A percentile compares a stretch with the other conserved stretches of the same genome.
These are phyloP conservation scores for Loxodonta africana DNA, from an alignment of 2,113 vertebrate species.

Conservation along the genomic window DNA sequence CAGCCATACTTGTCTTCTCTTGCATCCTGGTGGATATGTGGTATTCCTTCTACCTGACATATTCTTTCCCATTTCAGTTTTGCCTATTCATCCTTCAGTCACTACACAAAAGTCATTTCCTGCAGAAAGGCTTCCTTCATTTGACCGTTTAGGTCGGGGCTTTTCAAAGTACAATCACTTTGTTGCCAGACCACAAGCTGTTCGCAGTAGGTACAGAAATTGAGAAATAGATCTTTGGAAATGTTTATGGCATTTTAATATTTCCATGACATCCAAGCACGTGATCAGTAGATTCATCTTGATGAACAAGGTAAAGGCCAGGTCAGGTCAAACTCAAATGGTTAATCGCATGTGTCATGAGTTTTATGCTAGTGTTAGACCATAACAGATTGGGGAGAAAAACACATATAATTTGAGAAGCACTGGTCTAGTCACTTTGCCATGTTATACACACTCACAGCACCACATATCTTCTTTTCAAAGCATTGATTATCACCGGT, in stretches of 20 bases:
- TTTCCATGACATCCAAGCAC: background rate
- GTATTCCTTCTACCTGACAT: background rate
- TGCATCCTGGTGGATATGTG: too few species aligned
- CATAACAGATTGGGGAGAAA: background rate
- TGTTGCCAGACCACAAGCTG: background rate
- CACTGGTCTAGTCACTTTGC: background rate
- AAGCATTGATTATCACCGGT: background rate
- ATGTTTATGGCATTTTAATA: background rate
- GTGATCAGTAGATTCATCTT: background rate
- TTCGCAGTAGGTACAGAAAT: background rate
- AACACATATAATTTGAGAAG: background rate
- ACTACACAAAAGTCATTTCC: background rate
- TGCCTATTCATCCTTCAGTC: background rate
- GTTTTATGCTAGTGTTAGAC: background rate
- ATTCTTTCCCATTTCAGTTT: background rate
- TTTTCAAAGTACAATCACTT: background rate
- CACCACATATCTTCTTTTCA: background rate
- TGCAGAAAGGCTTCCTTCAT: conserved; percentile 24
- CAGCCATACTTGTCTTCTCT: background rate
- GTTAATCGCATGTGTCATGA: background rate
- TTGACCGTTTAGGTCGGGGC: background rate
- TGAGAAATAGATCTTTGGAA: background rate
- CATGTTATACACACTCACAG: background rate
- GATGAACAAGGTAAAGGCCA: background rate
- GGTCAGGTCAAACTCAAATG: background rate